Percentiles rank a stretch among this genome's conserved stretches.
These are phyloP conservation scores for Falco rusticolus DNA, from an alignment of 2,797 vertebrate species.

Conservation along the genomic window DNA sequence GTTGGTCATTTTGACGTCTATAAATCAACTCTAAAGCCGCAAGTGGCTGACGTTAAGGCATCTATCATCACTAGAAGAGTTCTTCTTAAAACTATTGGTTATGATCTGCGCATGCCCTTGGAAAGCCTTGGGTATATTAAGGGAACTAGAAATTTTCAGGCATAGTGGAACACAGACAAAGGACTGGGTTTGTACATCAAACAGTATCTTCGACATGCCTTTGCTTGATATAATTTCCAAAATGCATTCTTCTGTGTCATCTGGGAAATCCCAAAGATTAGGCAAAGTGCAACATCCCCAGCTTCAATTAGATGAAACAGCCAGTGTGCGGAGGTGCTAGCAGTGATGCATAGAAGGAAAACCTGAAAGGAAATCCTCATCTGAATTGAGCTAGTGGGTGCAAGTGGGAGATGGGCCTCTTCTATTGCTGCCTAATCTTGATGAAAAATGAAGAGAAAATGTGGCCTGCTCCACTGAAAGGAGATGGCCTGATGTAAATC, in stretches of 20 bases:
- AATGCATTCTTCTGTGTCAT: background rate
- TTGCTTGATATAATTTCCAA: background rate
- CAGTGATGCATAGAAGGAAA: background rate
- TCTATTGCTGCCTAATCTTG: background rate
- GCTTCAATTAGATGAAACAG: background rate
- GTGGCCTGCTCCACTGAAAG: background rate
- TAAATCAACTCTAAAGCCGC: background rate
- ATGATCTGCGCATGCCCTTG: background rate
- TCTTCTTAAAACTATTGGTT: background rate
- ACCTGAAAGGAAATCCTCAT: background rate
- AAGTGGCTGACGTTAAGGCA: background rate
- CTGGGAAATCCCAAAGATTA: background rate
- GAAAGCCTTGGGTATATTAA: background rate
- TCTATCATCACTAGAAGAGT: background rate
- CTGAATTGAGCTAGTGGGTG: background rate
- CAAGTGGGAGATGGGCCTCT: background rate
- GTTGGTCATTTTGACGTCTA: background rate
- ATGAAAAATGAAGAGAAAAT: background rate
- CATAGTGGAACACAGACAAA: background rate
- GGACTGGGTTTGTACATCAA: background rate
- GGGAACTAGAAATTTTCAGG: background rate
- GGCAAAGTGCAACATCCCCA: background rate
- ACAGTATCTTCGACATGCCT: background rate
- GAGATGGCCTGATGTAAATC: background rate
- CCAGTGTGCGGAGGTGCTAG: background rate